These are phyloP conservation scores for Cryptocheilus praepositus DNA, from an alignment of 2,888 invertebrate genomes.

Conservation along the genomic window DNA sequence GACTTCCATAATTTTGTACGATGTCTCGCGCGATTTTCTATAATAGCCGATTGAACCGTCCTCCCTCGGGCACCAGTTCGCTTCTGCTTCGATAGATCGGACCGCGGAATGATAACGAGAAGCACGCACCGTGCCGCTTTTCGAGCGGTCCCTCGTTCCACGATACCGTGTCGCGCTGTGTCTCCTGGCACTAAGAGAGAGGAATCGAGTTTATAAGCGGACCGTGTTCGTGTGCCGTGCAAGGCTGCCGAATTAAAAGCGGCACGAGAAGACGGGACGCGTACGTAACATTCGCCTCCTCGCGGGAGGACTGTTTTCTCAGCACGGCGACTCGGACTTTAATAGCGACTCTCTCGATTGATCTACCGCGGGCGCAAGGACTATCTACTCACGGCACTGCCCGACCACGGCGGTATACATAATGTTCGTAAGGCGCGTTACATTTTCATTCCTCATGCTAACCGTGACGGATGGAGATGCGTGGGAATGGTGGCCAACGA, in stretches of 20 bases:
- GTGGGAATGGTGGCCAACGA: not conserved
- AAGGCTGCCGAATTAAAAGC: conserved; percentile 9
- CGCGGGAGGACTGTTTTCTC: conserved; percentile 38
- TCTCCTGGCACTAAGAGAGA: conserved; percentile 10
- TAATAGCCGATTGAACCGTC: too few species aligned
- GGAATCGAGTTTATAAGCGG: conserved; percentile 2
- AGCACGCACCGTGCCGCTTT: not conserved
- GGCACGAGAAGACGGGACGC: conserved; percentile 15
- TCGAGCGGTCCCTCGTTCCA: not conserved
- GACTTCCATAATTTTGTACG: too few species aligned
- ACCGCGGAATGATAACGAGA: too few species aligned
- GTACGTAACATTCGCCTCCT: conserved; percentile 27
- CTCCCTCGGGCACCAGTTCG: too few species aligned
- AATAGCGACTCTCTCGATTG: conserved; percentile 59
- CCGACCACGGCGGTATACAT: conserved; percentile 29
- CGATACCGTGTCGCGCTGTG: conserved; percentile 5
- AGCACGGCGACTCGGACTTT: conserved; percentile 44
- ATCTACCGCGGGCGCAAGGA: conserved; percentile 51
- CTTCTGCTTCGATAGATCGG: too few species aligned
- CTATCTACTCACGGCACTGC: conserved; percentile 53
- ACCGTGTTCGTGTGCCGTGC: conserved; percentile 18
- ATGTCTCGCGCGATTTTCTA: too few species aligned
- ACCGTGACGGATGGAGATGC: not conserved
- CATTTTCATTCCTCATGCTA: not conserved
- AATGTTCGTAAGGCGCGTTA: conserved; percentile 20